Conservation (phyloP, 1,140 invertebrate genomes). For the Harpegnathos saltator region DNA sequence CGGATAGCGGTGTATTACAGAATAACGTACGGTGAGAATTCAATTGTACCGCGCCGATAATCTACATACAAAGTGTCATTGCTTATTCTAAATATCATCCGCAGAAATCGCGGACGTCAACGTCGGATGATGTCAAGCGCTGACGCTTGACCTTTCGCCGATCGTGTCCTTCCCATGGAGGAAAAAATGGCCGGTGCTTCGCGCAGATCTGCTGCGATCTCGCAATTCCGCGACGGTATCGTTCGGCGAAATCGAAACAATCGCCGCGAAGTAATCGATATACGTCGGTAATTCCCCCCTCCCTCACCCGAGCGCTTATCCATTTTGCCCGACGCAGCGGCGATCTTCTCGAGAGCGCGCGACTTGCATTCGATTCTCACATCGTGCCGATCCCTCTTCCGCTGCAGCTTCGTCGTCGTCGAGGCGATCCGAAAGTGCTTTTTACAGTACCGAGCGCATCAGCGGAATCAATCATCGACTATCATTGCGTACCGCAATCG, state of each 20-base stretch:
- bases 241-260: neutral
- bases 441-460: no score
- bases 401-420: no score
- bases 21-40: constrained; percentile 23
- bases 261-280: neutral
- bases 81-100: constrained; percentile 48
- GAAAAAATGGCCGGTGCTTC: neutral
- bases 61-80: constrained; percentile 41
- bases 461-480: no score
- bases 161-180: neutral
- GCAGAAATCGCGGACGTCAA: constrained; percentile 5
- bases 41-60: constrained; percentile 44
- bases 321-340: neutral
- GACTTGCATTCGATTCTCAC: no score
- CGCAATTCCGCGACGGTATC: constrained; percentile 18
- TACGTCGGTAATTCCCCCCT: neutral
- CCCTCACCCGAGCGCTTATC: neutral
- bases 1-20: neutral
- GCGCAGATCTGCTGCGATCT: constrained; percentile 3
- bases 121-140: neutral
- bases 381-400: no score
- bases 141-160: constrained; percentile 12
- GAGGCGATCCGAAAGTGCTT: no score
- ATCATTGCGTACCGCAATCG: no score
- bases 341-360: no score